Conservation (phyloP, 2,888 invertebrate species). For the Agriopis leucophaearia region DNA sequence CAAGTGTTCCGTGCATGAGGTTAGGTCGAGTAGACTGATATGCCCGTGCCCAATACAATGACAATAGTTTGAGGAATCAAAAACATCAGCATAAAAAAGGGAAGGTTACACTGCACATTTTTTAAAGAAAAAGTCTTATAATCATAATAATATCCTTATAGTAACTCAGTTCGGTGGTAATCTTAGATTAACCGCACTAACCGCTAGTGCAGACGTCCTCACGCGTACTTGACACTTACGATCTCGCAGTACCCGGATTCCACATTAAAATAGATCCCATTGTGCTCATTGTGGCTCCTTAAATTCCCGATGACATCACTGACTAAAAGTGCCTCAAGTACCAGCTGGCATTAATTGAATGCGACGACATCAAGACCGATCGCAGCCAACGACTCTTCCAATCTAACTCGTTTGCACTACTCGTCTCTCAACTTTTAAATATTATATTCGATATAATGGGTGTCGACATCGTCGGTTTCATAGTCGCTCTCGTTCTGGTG, state of each 20-base stretch:
- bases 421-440: slow-evolving; percentile 56
- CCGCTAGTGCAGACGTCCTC: slow-evolving; percentile 39
- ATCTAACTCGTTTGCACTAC: slow-evolving; percentile 70
- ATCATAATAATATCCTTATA: not conserved
- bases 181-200: slow-evolving; percentile 11
- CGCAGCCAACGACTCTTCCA: slow-evolving; percentile 63
- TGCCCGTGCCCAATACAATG: not conserved
- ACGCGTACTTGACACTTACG: slow-evolving; percentile 41
- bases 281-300: slow-evolving; percentile 63
- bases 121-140: not conserved
- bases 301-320: slow-evolving; percentile 77
- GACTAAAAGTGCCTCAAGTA: slow-evolving; percentile 66
- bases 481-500: slow-evolving; percentile 75
- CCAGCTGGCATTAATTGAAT: slow-evolving; percentile 77
- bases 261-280: slow-evolving; percentile 54
- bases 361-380: slow-evolving; percentile 59
- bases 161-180: not conserved
- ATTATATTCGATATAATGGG: slow-evolving; percentile 60
- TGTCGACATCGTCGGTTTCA: slow-evolving; percentile 71
- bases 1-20: no score
- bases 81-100: not conserved
- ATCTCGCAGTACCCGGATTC: slow-evolving; percentile 40
- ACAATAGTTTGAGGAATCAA: not conserved
- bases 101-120: not conserved
- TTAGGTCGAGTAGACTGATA: no score